These are phyloP conservation scores for Cylindroiulus punctatus DNA, from an alignment of 2,888 invertebrate genomes.

Conservation along the genomic window DNA sequence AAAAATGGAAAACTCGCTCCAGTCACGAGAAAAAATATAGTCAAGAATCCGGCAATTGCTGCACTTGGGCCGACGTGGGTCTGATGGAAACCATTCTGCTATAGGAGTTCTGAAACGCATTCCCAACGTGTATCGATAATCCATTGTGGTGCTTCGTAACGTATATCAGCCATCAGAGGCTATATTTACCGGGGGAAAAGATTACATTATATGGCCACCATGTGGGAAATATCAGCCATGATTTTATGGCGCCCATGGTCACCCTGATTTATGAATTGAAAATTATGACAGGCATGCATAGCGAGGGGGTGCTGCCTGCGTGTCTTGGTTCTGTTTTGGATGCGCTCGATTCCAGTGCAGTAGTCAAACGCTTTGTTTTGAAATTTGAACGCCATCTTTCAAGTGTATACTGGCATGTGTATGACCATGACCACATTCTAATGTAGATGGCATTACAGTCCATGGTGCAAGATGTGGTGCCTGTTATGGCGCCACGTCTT, in stretches of 20 bases:
- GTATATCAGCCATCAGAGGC: neutral
- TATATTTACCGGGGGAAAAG: neutral
- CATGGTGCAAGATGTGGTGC: too few relatives aligned
- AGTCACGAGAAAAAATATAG: neutral
- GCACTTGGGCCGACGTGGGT: neutral
- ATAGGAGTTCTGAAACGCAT: slow-evolving; percentile 6
- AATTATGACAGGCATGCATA: neutral
- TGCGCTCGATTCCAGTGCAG: neutral
- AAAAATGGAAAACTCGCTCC: neutral
- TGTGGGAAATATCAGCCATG: neutral
- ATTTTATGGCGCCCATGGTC: neutral
- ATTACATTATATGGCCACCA: neutral
- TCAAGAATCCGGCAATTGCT: slow-evolving; percentile 11
- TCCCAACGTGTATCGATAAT: slow-evolving; percentile 9
- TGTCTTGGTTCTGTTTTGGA: too few relatives aligned
- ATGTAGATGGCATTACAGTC: too few relatives aligned
- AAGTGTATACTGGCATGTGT: too few relatives aligned
- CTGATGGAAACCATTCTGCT: neutral
- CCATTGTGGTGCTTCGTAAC: neutral
- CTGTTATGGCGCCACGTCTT: too few relatives aligned
- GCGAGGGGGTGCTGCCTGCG: neutral
- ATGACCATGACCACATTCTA: too few relatives aligned
- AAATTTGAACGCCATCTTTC: too few relatives aligned
- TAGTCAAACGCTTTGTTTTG: too few relatives aligned
- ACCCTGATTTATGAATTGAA: neutral